These are phyloP conservation scores for Albula glossodonta DNA, from an alignment of 2,113 vertebrate genomes.

Conservation along the genomic window DNA sequence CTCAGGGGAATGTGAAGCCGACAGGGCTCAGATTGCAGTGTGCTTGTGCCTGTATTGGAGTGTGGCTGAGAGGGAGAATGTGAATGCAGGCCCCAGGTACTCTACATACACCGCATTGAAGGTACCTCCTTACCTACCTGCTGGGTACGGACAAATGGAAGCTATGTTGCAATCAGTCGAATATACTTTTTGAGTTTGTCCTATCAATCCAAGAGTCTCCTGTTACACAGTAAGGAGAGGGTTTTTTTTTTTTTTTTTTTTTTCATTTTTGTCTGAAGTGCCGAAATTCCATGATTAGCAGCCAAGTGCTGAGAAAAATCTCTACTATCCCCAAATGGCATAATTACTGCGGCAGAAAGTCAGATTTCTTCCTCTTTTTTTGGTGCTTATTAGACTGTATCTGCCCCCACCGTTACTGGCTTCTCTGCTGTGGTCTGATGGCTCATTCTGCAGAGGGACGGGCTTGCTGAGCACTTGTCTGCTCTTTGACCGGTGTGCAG, in stretches of 20 bases:
- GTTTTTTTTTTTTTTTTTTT: conserved; percentile 47
- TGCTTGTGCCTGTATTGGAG: conserved; percentile 64
- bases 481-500: background rate
- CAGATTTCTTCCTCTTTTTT: conserved; percentile 44
- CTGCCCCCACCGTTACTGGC: conserved; percentile 51
- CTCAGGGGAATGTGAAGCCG: background rate
- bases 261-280: conserved; percentile 35
- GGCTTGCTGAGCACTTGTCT: conserved; percentile 32
- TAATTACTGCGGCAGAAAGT: conserved; percentile 56
- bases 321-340: conserved; percentile 48
- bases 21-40: conserved; percentile 10
- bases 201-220: background rate
- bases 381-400: conserved; percentile 49
- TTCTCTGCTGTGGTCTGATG: conserved; percentile 46
- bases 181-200: conserved; percentile 60
- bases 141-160: conserved; percentile 54
- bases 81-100: conserved; percentile 63
- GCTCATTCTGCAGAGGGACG: conserved; percentile 52
- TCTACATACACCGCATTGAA: conserved; percentile 57
- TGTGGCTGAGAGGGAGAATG: conserved; percentile 58
- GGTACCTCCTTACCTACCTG: conserved; percentile 65
- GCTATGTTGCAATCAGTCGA: conserved; percentile 58
- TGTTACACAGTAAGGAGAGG: conserved; percentile 50
- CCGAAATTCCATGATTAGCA: conserved; percentile 39
- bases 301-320: conserved; percentile 47